These are phyloP conservation scores for Cosmia pyralina DNA, from an alignment of 2,888 invertebrate species.

Conservation along the genomic window DNA sequence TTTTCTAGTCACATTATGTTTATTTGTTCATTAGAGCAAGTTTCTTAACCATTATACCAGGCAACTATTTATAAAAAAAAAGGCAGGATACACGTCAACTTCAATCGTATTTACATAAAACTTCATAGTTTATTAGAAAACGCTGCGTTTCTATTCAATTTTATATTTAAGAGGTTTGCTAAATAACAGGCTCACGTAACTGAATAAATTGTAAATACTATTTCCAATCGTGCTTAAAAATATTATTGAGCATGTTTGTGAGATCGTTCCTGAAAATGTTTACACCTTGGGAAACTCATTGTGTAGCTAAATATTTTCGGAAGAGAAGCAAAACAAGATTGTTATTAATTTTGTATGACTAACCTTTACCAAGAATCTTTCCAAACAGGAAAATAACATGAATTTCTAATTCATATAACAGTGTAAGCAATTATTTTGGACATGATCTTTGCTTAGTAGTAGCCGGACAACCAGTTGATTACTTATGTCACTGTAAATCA, in stretches of 20 bases:
- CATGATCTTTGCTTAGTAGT: background rate
- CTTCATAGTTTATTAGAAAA: background rate
- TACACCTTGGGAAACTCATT: background rate
- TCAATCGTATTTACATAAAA: background rate
- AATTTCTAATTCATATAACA: background rate
- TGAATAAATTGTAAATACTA: background rate
- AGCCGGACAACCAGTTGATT: too few relatives aligned
- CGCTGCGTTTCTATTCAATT: background rate
- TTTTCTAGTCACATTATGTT: background rate
- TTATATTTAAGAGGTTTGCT: background rate
- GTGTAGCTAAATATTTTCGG: background rate
- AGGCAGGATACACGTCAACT: background rate
- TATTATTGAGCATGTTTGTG: background rate
- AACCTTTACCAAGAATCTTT: conserved; percentile 19
- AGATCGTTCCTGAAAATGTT: conserved; percentile 14
- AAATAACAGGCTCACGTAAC: background rate
- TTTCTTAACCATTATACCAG: background rate
- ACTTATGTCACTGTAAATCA: too few relatives aligned
- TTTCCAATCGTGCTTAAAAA: background rate
- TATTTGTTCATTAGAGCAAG: background rate
- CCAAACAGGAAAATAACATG: conserved; percentile 6
- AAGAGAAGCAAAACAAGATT: conserved; percentile 9
- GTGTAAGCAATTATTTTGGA: background rate
- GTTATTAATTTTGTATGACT: conserved; percentile 11
- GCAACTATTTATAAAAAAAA: background rate